phyloP scores from a whole-genome alignment of 2,113 vertebrate species.

The Anas platyrhynchos region DNA sequence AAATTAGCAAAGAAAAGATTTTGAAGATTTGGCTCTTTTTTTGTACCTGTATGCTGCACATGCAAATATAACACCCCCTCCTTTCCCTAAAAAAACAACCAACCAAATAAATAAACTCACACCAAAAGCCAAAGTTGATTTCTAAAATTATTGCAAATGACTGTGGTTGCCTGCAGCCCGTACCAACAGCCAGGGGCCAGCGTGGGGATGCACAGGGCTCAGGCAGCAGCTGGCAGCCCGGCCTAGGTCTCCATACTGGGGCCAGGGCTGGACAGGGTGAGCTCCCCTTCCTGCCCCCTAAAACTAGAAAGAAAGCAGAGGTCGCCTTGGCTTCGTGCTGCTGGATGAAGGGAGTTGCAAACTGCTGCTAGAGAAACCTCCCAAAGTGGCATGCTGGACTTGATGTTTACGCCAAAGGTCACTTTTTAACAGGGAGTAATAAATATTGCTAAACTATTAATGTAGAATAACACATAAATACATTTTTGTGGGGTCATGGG shows the following conservation, averaged over 20 bases:
- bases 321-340: fast-evolving
- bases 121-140: neutral
- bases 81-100: neutral
- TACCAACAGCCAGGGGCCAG: neutral
- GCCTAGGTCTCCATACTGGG: fast-evolving
- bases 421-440: neutral
- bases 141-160: neutral
- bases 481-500: neutral
- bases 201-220: neutral
- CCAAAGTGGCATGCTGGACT: fast-evolving
- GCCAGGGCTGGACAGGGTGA: neutral
- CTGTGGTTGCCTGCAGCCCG: fast-evolving
- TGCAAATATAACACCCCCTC: neutral
- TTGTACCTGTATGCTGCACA: neutral
- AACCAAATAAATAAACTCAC: neutral
- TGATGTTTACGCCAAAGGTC: neutral
- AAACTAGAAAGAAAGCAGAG: fast-evolving
- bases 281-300: neutral
- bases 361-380: neutral
- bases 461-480: neutral
- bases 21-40: neutral
- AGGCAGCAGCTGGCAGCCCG: neutral
- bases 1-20: neutral
- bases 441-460: neutral
- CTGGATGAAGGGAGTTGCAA: neutral